These are phyloP conservation scores for Julus scandinavius DNA, from an alignment of 2,888 invertebrate species.

Conservation along the genomic window DNA sequence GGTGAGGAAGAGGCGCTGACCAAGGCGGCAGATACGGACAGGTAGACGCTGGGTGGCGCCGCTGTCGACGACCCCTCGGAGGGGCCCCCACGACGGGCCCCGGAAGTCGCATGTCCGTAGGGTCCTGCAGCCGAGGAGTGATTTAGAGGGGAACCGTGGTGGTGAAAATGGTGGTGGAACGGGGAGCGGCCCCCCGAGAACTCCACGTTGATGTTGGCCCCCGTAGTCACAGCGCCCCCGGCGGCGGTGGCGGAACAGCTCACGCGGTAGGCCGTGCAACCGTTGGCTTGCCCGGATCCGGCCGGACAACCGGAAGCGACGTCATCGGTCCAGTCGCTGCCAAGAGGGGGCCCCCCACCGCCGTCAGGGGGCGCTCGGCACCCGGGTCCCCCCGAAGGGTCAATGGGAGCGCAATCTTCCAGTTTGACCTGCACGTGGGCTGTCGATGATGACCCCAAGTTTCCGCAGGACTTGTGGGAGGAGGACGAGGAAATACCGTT, in stretches of 20 bases:
- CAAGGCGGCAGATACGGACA: slow-evolving; percentile 49
- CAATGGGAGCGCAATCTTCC: slow-evolving; percentile 28
- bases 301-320: not conserved
- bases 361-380: not conserved
- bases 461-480: slow-evolving; percentile 15
- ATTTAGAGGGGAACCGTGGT: slow-evolving; percentile 8
- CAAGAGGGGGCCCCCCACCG: not conserved
- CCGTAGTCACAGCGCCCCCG: slow-evolving; percentile 43
- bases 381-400: not conserved
- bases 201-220: slow-evolving; percentile 53
- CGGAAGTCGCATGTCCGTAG: not conserved
- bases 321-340: slow-evolving; percentile 30
- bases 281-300: not conserved
- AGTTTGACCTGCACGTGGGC: slow-evolving; percentile 52
- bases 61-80: not conserved
- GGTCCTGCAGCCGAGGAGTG: not conserved
- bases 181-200: slow-evolving; percentile 32
- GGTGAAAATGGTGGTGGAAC: slow-evolving; percentile 50
- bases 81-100: not conserved
- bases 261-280: slow-evolving; percentile 34
- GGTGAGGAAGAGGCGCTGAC: slow-evolving; percentile 48
- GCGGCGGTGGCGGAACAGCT: slow-evolving; percentile 44
- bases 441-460: not conserved
- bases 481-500: slow-evolving; percentile 48
- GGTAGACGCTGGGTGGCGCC: slow-evolving; percentile 47